phyloP scores from a whole-genome alignment of 2,888 invertebrate genomes.

The Campoplex capitator region DNA sequence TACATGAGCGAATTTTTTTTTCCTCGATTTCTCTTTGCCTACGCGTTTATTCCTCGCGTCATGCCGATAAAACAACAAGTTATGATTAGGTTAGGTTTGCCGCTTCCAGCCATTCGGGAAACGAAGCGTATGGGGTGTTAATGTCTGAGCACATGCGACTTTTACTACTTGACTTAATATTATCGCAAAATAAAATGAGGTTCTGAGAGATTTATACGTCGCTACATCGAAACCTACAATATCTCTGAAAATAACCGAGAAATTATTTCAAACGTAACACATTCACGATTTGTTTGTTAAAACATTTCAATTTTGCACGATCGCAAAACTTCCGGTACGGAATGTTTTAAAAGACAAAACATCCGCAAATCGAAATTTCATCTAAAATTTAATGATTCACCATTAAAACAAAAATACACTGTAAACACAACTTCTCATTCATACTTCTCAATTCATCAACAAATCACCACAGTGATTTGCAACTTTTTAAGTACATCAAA shows the following conservation, averaged over 20 bases:
- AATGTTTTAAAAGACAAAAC: neutral
- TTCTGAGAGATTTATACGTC: conserved; percentile 10
- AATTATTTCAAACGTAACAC: neutral
- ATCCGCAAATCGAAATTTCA: neutral
- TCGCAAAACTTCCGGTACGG: neutral
- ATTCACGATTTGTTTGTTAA: neutral
- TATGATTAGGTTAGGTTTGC: conserved; percentile 30
- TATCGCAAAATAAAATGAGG: conserved; percentile 13
- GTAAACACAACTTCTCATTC: neutral
- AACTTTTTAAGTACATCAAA: neutral
- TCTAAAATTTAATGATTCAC: neutral
- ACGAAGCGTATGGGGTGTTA: neutral
- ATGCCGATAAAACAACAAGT: conserved; percentile 33
- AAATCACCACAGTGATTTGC: neutral
- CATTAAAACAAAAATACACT: neutral
- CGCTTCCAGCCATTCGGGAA: neutral
- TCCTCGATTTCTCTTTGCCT: conserved; percentile 4
- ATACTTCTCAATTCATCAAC: neutral
- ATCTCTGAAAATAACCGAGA: conserved; percentile 2
- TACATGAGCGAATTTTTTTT: conserved; percentile 19
- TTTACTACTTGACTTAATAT: conserved; percentile 44
- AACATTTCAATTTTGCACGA: neutral
- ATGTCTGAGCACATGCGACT: conserved; percentile 40
- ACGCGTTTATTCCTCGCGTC: conserved; percentile 12
- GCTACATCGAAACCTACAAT: neutral